phyloP scores from a whole-genome alignment of 1,140 invertebrate species.

The Brachionus sp. region DNA sequence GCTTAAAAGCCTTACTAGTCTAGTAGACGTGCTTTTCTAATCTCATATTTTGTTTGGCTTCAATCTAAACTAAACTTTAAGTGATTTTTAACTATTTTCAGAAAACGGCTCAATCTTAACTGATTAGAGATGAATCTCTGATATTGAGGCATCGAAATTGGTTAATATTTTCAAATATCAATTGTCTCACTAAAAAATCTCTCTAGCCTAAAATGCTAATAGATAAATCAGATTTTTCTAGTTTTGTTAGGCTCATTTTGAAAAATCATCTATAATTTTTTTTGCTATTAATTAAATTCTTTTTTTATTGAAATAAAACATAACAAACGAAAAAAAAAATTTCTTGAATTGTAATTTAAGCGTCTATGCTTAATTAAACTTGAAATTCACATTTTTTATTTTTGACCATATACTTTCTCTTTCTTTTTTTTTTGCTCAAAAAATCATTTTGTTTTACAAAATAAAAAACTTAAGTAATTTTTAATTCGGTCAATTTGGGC shows the following conservation, averaged over 20 bases:
- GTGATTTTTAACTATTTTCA: background rate
- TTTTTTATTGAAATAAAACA: background rate
- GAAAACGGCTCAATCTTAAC: background rate
- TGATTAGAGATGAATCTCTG: background rate
- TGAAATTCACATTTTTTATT: background rate
- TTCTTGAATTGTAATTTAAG: background rate
- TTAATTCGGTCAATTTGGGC: background rate
- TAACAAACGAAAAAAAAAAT: background rate
- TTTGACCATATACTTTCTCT: background rate
- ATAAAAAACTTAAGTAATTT: background rate
- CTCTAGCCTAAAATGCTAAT: background rate
- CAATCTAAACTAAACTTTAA: conserved; percentile 5
- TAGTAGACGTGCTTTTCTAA: background rate
- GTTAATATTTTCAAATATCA: background rate
- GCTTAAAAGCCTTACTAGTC: background rate
- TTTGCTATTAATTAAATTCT: background rate
- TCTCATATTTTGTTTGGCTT: background rate
- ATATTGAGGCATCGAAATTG: background rate
- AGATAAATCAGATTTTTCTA: background rate
- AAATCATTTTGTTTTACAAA: background rate
- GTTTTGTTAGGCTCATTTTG: background rate
- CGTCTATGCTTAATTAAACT: background rate
- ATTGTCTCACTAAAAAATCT: background rate
- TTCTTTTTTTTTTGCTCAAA: background rate
- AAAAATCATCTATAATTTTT: background rate